A percentile compares a stretch with the other conserved stretches of the same genome.
Conservation (phyloP, 2,113 vertebrate species). For the Oncorhynchus nerka region DNA sequence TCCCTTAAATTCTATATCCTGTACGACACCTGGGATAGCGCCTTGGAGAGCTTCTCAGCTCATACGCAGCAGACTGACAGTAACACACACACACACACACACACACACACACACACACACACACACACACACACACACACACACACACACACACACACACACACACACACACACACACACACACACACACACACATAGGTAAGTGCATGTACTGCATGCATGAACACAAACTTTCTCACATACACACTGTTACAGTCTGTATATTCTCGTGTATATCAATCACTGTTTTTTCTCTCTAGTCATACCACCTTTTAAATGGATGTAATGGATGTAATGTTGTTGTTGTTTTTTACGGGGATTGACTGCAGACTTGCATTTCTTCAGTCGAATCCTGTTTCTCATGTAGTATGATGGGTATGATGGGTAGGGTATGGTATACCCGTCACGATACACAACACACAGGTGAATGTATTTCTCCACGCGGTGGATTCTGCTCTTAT, state of each 20-base stretch:
- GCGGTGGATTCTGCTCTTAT: not conserved
- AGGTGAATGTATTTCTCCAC: slow-evolving; percentile 20
- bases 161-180: not conserved
- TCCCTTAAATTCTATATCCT: not conserved
- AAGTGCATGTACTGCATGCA: not conserved
- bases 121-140: not conserved
- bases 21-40: not conserved
- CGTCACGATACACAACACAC: slow-evolving; percentile 44
- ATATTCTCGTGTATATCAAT: not conserved
- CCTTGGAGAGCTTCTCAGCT: not conserved
- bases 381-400: slow-evolving; percentile 35
- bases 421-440: slow-evolving; percentile 42
- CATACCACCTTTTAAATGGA: slow-evolving; percentile 42
- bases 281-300: slow-evolving; percentile 47
- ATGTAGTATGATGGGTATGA: slow-evolving; percentile 44
- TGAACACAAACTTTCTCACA: not conserved
- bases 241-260: not conserved
- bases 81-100: not conserved
- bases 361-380: slow-evolving; percentile 20
- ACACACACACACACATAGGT: not conserved
- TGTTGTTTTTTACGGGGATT: slow-evolving; percentile 37
- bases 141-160: not conserved
- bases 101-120: not conserved
- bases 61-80: not conserved
- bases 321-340: slow-evolving; percentile 36